phyloP scores from a whole-genome alignment of 2,113 vertebrate species.

The Circaetus cinerascens region DNA sequence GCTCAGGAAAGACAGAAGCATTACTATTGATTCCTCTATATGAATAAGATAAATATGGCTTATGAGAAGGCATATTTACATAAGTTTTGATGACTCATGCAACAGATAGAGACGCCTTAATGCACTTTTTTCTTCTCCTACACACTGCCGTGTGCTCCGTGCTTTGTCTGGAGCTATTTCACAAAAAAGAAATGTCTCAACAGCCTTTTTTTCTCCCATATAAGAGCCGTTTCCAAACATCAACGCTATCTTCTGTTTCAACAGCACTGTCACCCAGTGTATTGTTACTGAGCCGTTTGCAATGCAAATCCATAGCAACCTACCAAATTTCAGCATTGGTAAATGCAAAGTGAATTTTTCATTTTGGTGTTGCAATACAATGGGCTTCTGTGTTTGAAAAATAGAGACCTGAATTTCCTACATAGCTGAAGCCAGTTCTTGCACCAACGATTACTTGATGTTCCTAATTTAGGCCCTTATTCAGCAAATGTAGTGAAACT shows the following conservation, averaged over 20 bases:
- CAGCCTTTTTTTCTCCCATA: not conserved
- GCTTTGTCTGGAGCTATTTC: not conserved
- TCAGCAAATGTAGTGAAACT: not conserved
- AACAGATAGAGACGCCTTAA: not conserved
- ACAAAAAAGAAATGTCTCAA: not conserved
- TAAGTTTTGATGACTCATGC: constrained; percentile 17
- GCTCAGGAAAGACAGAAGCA: not conserved
- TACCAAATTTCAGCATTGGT: not conserved
- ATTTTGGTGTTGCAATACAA: not conserved
- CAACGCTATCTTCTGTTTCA: not conserved
- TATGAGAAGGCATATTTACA: not conserved
- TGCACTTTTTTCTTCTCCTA: not conserved
- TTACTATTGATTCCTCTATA: not conserved
- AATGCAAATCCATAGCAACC: not conserved
- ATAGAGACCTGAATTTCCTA: not conserved
- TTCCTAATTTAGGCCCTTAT: not conserved
- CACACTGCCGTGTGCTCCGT: not conserved
- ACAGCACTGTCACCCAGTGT: not conserved
- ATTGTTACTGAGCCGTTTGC: not conserved
- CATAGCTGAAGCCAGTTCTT: not conserved
- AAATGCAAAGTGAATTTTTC: not conserved
- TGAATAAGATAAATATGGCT: not conserved
- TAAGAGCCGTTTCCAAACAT: constrained; percentile 7
- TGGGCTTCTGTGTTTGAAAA: not conserved
- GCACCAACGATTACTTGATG: not conserved